Percentiles rank a stretch among this genome's conserved stretches.
These are phyloP conservation scores for Cordilura impudica DNA, from an alignment of 2,888 invertebrate genomes.

Conservation along the genomic window DNA sequence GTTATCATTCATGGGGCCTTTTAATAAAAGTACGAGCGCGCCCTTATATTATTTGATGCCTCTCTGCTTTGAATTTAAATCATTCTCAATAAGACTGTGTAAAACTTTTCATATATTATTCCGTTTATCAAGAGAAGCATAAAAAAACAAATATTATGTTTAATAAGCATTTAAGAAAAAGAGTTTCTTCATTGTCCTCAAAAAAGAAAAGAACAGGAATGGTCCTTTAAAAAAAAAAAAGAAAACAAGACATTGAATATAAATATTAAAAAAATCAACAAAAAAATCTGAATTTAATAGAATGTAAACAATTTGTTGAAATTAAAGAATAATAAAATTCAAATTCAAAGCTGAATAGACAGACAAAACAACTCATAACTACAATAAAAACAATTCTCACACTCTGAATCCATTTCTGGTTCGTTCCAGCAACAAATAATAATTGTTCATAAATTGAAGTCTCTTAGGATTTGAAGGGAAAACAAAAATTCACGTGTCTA, in stretches of 20 bases:
- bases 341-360: constrained; percentile 18
- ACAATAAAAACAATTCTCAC: constrained; percentile 28
- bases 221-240: constrained; percentile 29
- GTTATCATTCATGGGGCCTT: no score
- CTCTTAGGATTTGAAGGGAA: constrained; percentile 30
- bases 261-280: constrained; percentile 55
- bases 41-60: not conserved
- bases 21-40: no score
- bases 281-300: constrained; percentile 74
- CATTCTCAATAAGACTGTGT: constrained; percentile 30
- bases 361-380: constrained; percentile 24
- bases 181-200: constrained; percentile 43
- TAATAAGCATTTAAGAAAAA: constrained; percentile 48
- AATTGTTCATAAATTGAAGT: constrained; percentile 26
- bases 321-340: constrained; percentile 76
- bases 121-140: constrained; percentile 28
- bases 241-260: constrained; percentile 35
- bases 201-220: constrained; percentile 24
- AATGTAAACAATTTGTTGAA: constrained; percentile 76
- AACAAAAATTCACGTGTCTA: constrained; percentile 32
- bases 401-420: not conserved
- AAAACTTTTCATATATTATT: constrained; percentile 49
- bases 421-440: not conserved
- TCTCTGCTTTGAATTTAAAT: not conserved
- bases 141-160: constrained; percentile 34